Percentiles rank a stretch among this genome's conserved stretches.
These are phyloP conservation scores for Drosophila sulfurigaster DNA, from an alignment of 1,140 invertebrate species.

Conservation along the genomic window DNA sequence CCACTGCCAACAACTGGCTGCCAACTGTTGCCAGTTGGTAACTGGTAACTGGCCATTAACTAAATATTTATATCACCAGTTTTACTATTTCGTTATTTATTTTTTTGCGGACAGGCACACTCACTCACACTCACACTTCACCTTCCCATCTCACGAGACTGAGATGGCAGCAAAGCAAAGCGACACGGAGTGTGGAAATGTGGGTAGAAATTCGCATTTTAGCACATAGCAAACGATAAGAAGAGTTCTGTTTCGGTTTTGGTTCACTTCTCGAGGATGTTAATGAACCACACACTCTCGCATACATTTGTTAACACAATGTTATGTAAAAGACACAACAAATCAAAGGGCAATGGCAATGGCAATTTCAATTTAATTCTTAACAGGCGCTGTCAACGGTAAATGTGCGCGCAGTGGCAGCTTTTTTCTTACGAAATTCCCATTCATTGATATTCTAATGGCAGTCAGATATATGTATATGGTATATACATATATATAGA, in stretches of 20 bases:
- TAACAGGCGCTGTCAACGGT: constrained; percentile 27
- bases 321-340: constrained; percentile 27
- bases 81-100: background rate
- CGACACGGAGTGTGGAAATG: constrained; percentile 4
- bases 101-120: constrained; percentile 8
- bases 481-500: too few species aligned
- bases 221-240: constrained; percentile 71
- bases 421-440: constrained; percentile 45
- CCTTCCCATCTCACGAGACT: background rate
- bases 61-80: constrained; percentile 49
- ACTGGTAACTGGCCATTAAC: constrained; percentile 17
- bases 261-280: constrained; percentile 24
- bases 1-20: background rate
- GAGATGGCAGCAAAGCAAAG: background rate
- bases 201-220: constrained; percentile 57
- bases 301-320: background rate
- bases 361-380: constrained; percentile 16
- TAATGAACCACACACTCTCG: background rate
- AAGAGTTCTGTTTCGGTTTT: constrained; percentile 25
- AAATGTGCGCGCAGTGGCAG: background rate
- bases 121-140: background rate
- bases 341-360: background rate
- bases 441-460: constrained; percentile 62
- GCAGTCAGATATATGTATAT: constrained; percentile 9
- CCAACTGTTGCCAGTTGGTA: background rate